Conservation (phyloP, 2,113 vertebrate species). For the Oenanthe oenanthe region DNA sequence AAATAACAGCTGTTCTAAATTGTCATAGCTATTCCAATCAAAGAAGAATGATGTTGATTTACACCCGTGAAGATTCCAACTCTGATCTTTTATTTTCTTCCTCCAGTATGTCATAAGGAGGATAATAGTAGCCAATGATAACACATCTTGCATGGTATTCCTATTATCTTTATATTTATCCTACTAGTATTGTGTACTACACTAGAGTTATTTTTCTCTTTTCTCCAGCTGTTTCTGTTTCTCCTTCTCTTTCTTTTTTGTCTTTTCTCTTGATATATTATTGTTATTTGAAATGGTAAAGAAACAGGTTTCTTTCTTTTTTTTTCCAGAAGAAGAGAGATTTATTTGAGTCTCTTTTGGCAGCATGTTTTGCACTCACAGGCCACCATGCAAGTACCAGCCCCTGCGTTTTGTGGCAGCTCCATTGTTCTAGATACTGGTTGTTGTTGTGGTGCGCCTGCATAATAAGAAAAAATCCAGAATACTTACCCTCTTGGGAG, state of each 20-base stretch:
- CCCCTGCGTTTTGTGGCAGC: not conserved
- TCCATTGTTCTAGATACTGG: not conserved
- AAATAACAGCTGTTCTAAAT: slow-evolving; percentile 34
- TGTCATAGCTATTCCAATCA: not conserved
- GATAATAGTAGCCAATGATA: not conserved
- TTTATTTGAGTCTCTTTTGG: not conserved
- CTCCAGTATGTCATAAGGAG: not conserved
- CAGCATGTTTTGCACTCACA: not conserved
- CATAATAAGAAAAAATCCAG: not conserved
- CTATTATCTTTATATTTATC: not conserved
- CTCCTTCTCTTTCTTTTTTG: not conserved
- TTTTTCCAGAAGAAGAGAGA: not conserved
- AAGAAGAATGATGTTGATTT: not conserved
- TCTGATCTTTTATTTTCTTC: not conserved
- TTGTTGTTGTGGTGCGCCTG: not conserved
- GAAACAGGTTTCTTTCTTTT: not conserved
- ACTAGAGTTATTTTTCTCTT: not conserved
- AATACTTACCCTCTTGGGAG: not conserved
- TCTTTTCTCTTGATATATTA: not conserved
- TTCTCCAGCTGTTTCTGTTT: not conserved
- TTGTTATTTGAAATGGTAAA: slow-evolving; percentile 5
- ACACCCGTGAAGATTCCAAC: not conserved
- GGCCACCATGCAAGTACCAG: not conserved
- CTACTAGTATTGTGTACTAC: not conserved
- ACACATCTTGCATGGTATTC: not conserved